A percentile compares a stretch with the other conserved stretches of the same genome.
phyloP scores from a whole-genome alignment of 1,140 invertebrate genomes.

The Heliconius eleuchia region DNA sequence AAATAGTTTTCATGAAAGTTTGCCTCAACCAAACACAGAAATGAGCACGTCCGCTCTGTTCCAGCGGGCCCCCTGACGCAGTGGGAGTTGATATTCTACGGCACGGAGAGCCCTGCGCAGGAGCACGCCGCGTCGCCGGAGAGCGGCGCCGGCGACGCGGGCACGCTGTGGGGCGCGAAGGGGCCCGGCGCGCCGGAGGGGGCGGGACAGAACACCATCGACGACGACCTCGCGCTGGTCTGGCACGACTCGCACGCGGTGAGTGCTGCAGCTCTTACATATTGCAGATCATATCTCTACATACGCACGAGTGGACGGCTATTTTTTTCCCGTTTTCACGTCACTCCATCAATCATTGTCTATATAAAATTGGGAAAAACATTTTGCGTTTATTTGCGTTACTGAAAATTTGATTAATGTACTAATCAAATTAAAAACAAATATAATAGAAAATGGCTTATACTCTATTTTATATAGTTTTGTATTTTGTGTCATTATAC shows the following conservation, averaged over 20 bases:
- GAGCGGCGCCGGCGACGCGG: constrained; percentile 43
- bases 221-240: constrained; percentile 61
- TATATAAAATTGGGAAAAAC: too few relatives aligned
- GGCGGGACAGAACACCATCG: constrained; percentile 58
- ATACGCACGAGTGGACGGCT: too few relatives aligned
- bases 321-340: too few relatives aligned
- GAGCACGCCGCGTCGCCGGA: constrained; percentile 71
- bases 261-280: constrained; percentile 25
- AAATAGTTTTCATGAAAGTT: constrained; percentile 17
- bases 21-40: background rate
- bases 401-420: too few relatives aligned
- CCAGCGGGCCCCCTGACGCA: constrained; percentile 82
- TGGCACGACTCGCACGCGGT: constrained; percentile 70
- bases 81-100: constrained; percentile 90
- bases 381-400: too few relatives aligned
- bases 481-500: too few relatives aligned
- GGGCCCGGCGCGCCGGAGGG: constrained; percentile 52
- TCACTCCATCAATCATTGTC: too few relatives aligned
- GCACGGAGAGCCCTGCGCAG: constrained; percentile 85
- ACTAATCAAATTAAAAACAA: too few relatives aligned
- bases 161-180: constrained; percentile 43
- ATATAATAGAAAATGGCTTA: too few relatives aligned
- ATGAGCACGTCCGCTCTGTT: constrained; percentile 19
- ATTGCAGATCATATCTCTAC: too few relatives aligned
- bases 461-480: too few relatives aligned